These are phyloP conservation scores for Pangasianodon hypophthalmus DNA, from an alignment of 2,113 vertebrate species.

Conservation along the genomic window DNA sequence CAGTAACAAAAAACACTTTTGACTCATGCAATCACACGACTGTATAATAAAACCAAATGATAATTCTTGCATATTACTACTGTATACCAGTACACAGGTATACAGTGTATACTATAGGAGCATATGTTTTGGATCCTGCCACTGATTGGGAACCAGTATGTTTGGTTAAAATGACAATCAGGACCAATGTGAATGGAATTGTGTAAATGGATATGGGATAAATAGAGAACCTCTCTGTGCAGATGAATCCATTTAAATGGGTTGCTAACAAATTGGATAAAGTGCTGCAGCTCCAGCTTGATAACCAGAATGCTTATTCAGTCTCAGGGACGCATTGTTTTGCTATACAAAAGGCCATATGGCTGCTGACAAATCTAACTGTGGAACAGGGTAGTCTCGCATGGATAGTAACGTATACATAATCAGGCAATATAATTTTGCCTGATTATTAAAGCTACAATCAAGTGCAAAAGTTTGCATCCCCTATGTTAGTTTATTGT, in stretches of 20 bases:
- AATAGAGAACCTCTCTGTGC: neutral
- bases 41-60: neutral
- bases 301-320: neutral
- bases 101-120: neutral
- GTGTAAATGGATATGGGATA: neutral
- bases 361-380: neutral
- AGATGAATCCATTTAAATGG: neutral
- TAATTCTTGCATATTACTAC: no score
- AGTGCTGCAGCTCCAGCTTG: neutral
- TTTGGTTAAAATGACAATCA: neutral
- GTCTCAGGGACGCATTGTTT: neutral
- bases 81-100: no score
- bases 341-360: neutral
- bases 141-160: neutral
- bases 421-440: no score
- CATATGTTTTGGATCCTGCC: neutral
- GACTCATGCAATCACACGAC: neutral
- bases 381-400: neutral
- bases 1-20: no score
- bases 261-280: neutral
- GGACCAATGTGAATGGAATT: neutral
- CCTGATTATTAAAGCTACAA: no score
- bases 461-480: neutral
- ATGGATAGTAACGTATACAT: neutral
- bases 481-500: neutral